Percentiles rank a stretch among this genome's conserved stretches.
These are phyloP conservation scores for Ceraclea dissimilis DNA, from an alignment of 2,888 invertebrate species.

Conservation along the genomic window DNA sequence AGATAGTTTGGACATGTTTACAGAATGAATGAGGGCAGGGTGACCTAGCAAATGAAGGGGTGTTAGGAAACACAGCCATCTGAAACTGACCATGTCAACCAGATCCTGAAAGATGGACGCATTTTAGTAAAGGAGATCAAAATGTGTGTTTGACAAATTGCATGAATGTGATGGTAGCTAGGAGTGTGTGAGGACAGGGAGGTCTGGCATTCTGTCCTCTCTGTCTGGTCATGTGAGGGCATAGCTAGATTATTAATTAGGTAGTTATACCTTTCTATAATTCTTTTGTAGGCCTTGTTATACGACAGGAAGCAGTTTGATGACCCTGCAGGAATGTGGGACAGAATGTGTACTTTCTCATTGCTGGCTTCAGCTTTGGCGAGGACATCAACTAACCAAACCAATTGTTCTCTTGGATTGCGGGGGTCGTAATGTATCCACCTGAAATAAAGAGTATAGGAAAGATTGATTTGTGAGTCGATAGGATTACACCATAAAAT, in stretches of 20 bases:
- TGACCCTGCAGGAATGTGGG: constrained; percentile 74
- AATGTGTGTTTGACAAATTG: too few species aligned
- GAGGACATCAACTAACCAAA: constrained; percentile 77
- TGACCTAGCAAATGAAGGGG: too few species aligned
- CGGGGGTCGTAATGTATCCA: constrained; percentile 65
- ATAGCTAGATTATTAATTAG: too few species aligned
- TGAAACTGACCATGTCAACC: too few species aligned
- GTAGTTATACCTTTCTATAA: constrained; percentile 51
- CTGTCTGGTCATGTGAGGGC: neutral
- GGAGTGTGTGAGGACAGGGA: too few species aligned
- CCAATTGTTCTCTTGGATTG: constrained; percentile 67
- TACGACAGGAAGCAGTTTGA: constrained; percentile 61
- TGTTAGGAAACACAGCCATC: too few species aligned
- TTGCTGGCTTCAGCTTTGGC: constrained; percentile 61
- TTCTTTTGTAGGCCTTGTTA: constrained; percentile 59
- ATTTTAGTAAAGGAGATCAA: too few species aligned
- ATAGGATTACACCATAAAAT: too few species aligned
- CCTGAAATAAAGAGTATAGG: constrained; percentile 32
- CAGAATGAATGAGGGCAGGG: too few species aligned
- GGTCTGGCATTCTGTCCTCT: neutral
- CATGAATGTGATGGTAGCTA: too few species aligned
- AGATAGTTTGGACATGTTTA: too few species aligned
- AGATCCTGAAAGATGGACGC: too few species aligned
- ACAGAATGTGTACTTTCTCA: constrained; percentile 75
- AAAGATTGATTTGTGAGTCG: neutral